phyloP scores from a whole-genome alignment of 2,888 invertebrate species.

The Patella caerulea region DNA sequence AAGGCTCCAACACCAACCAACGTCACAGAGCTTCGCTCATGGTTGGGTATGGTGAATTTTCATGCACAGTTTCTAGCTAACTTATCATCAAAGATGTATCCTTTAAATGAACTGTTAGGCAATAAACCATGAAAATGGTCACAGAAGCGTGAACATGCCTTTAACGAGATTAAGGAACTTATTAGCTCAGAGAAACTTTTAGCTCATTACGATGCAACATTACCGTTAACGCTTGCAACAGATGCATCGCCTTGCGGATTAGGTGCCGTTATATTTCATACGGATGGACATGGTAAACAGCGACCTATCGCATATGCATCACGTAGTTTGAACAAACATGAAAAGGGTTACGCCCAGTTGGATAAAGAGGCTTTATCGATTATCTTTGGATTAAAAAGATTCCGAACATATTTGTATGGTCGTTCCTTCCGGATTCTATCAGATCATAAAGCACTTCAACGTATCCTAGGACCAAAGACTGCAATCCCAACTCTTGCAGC shows the following conservation, averaged over 20 bases:
- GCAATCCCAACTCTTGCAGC: conserved; percentile 15
- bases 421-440: conserved; percentile 22
- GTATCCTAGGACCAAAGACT: conserved; percentile 1
- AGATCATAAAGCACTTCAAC: conserved; percentile 41
- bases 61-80: conserved; percentile 13
- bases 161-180: background rate
- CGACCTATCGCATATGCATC: conserved; percentile 23
- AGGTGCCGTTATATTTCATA: conserved; percentile 26
- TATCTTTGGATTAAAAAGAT: conserved; percentile 19
- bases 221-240: conserved; percentile 11
- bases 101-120: conserved; percentile 17
- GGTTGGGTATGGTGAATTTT: conserved; percentile 22
- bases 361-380: conserved; percentile 67
- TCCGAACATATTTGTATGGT: conserved; percentile 53
- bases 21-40: conserved; percentile 20
- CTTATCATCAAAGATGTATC: conserved; percentile 9
- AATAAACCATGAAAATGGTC: conserved; percentile 17
- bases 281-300: conserved; percentile 12
- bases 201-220: conserved; percentile 18
- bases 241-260: conserved; percentile 29
- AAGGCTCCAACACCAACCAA: conserved; percentile 17
- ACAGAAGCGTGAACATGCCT: conserved; percentile 14
- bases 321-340: conserved; percentile 17
- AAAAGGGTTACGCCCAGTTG: conserved; percentile 62
- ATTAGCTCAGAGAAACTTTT: conserved; percentile 20